phyloP scores from a whole-genome alignment of 2,113 vertebrate genomes.

The Calidris pugnax region DNA sequence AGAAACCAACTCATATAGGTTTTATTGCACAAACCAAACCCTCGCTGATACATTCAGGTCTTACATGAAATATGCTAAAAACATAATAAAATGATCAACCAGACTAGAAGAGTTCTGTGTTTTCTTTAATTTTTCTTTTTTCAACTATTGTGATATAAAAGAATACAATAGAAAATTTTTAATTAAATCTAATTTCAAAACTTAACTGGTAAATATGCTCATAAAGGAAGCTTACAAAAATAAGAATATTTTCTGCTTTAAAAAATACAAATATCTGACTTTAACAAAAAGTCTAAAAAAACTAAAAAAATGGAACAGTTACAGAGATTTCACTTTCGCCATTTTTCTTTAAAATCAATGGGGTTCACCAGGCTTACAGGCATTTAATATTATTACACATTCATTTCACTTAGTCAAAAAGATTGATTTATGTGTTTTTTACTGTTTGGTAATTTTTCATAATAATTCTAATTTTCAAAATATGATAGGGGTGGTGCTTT shows the following conservation, averaged over 20 bases:
- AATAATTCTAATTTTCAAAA: neutral
- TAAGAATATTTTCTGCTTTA: neutral
- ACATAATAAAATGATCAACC: neutral
- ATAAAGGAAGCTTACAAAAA: neutral
- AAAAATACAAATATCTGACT: neutral
- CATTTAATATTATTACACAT: neutral
- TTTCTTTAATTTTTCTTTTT: neutral
- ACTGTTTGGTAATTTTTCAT: neutral
- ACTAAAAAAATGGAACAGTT: neutral
- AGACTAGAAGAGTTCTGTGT: neutral
- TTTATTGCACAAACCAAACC: neutral
- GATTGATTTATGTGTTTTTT: neutral
- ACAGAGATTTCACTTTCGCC: neutral
- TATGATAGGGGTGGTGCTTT: neutral
- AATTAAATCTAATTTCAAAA: neutral
- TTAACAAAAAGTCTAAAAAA: neutral
- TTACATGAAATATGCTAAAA: neutral
- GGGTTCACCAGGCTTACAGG: neutral
- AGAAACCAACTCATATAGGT: neutral
- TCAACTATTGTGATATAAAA: neutral
- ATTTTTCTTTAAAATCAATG: neutral
- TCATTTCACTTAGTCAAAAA: neutral
- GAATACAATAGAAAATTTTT: neutral
- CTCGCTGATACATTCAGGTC: neutral
- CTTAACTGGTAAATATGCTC: neutral